These are phyloP conservation scores for Orbicella faveolata DNA, from an alignment of 64 coral and sea anemone species.

Conservation along the genomic window DNA sequence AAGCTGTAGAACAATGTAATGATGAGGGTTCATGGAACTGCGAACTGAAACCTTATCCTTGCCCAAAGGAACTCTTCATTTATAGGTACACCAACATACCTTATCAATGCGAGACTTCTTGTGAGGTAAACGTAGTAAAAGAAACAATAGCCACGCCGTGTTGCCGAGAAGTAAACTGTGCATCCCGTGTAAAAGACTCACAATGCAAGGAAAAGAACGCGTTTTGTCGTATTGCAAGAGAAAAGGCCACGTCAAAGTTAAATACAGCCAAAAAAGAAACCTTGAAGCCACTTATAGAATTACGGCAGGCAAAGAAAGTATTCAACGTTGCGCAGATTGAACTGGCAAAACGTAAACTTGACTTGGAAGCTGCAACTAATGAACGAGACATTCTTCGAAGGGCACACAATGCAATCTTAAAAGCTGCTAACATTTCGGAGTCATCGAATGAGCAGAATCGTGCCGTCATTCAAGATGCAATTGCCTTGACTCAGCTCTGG, in stretches of 20 bases:
- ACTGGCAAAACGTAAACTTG: neutral
- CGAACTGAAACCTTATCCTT: too few species aligned
- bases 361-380: constrained; percentile 10
- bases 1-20: too few species aligned
- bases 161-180: constrained; percentile 29
- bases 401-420: constrained; percentile 4
- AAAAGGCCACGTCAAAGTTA: constrained; percentile 27
- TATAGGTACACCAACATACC: constrained; percentile 9
- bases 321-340: constrained; percentile 15
- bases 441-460: constrained; percentile 11
- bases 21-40: too few species aligned
- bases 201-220: constrained; percentile 40
- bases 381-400: constrained; percentile 38
- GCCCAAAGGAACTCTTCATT: neutral
- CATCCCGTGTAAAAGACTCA: constrained; percentile 14
- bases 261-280: neutral
- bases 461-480: constrained; percentile 20
- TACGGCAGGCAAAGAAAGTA: constrained; percentile 7
- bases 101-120: constrained; percentile 36
- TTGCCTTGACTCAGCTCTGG: constrained; percentile 14
- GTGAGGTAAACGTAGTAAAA: constrained; percentile 26
- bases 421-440: constrained; percentile 3
- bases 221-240: constrained; percentile 29
- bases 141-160: constrained; percentile 50
- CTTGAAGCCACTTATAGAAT: constrained; percentile 24